phyloP scores from a whole-genome alignment of 2,888 invertebrate species.

The Glyphotaelius pellucidus region DNA sequence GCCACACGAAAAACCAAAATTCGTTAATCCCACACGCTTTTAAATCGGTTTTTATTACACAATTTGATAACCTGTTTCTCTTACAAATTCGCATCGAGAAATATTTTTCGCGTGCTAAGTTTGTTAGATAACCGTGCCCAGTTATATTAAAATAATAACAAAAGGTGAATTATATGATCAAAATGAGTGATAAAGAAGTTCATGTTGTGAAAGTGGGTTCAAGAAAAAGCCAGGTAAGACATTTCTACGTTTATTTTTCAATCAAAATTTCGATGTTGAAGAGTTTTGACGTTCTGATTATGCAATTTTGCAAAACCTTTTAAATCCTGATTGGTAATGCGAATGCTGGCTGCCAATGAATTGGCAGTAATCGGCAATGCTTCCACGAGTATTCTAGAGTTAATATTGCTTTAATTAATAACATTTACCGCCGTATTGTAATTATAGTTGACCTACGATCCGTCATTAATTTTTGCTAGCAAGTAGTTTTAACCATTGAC shows the following conservation, averaged over 20 bases:
- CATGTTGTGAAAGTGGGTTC: constrained; percentile 87
- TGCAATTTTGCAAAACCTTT: background rate
- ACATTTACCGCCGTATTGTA: background rate
- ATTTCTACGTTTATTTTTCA: constrained; percentile 26
- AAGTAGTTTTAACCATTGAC: background rate
- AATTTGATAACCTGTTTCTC: constrained; percentile 46
- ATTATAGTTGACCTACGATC: background rate
- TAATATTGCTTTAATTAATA: background rate
- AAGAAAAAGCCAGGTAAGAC: constrained; percentile 88
- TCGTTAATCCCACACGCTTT: background rate
- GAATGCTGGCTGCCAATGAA: background rate
- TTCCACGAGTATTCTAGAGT: background rate
- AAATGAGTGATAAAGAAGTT: constrained; percentile 64
- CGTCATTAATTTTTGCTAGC: background rate
- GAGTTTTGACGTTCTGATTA: background rate
- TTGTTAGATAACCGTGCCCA: constrained; percentile 30
- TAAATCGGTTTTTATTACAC: constrained; percentile 34
- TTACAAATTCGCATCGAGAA: background rate
- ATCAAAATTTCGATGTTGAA: background rate
- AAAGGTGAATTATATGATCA: constrained; percentile 23
- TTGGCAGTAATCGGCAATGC: background rate
- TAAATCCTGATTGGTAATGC: background rate
- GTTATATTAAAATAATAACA: background rate
- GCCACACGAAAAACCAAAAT: background rate
- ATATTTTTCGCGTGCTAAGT: background rate